Base-by-base conservation (phyloP, 2,797 vertebrate species). In the Cynodonichthys magdalenae region DNA sequence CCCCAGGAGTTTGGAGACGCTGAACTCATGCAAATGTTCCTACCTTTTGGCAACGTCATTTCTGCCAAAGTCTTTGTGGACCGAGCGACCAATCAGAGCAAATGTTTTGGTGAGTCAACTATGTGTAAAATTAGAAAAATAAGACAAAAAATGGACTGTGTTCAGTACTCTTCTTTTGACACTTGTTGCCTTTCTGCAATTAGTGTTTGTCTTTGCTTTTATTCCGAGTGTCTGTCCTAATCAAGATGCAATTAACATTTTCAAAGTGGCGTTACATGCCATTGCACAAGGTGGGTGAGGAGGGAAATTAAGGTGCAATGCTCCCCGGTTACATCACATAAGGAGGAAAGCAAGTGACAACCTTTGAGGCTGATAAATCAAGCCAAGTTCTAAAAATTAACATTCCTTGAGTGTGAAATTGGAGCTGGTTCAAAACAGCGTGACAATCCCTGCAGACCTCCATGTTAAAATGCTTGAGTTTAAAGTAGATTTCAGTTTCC, bases 11-110 rank as follows among this genome's bases (percentile, higher is more conserved):
- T 99, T 85, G 96, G 97, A 70, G 97, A 99, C 74, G 95, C 96
- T 75, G 97, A 98, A 94, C 96, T 99, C 93, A 98, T 98, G 96
- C 97, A 99, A 95, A 99, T 99, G 97, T 99, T 99, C 94, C 95
- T 99, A 93, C 97, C 97, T 92, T 98, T 99, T 83, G 97, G 97
- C 94, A 98, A 98, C 95, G 97, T 99, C 96, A 98, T 99, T 95
- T 99, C 97, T 84, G 98, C 97, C 94, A 98, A 99, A 96, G 97
- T 99, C 91, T 99, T 99, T 90, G 97, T 98, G 94, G 97, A 99
- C 94, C 95, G 97, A 92, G 97, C 96, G 82, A 98, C 97, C 95
- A 99, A 98, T 96, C 97, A 99, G 95, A 99, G 97, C 96, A 98
- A 97, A 95, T 98, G 97, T 95, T 99, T 99, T 82, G 97, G 97